A percentile compares a stretch with the other conserved stretches of the same genome.
Conservation (phyloP, 2,797 vertebrate species). For the Myotis daubentonii region DNA sequence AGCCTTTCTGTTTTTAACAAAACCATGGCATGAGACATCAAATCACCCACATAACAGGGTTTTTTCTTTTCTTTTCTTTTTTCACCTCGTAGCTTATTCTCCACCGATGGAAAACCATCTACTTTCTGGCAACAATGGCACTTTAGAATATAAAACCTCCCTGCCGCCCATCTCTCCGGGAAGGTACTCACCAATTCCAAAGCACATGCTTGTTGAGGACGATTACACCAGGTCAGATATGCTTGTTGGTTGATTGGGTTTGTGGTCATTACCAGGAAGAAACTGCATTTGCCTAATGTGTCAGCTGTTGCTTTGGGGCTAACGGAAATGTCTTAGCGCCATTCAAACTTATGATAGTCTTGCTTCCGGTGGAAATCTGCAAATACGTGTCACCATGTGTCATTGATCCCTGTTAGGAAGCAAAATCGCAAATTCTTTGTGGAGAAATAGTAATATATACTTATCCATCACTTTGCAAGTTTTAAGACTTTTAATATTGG, state of each 20-base stretch:
- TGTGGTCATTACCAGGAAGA: background rate
- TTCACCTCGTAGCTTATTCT: slow-evolving; percentile 90
- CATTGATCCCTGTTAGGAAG: background rate
- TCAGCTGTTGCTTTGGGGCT: background rate
- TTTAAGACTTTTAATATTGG: background rate
- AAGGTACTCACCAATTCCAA: slow-evolving; percentile 96
- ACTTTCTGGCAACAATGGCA: slow-evolving; percentile 93
- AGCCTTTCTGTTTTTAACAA: slow-evolving; percentile 59
- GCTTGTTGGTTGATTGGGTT: slow-evolving; percentile 83
- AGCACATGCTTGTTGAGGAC: slow-evolving; percentile 97
- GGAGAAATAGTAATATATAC: background rate
- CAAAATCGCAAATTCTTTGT: background rate
- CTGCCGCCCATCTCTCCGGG: slow-evolving; percentile 93
- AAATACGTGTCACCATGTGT: background rate
- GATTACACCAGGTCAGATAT: slow-evolving; percentile 98
- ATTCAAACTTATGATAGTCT: background rate
- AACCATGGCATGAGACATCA: background rate
- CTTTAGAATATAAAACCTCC: slow-evolving; percentile 96
- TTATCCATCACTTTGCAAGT: background rate
- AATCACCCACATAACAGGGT: slow-evolving; percentile 50
- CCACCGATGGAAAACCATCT: slow-evolving; percentile 97
- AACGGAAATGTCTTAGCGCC: background rate
- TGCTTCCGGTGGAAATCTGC: background rate
- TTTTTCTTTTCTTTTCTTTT: slow-evolving; percentile 29
- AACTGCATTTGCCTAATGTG: background rate